Base-by-base conservation (phyloP, 2,888 invertebrate genomes). In the Pomacea canaliculata region DNA sequence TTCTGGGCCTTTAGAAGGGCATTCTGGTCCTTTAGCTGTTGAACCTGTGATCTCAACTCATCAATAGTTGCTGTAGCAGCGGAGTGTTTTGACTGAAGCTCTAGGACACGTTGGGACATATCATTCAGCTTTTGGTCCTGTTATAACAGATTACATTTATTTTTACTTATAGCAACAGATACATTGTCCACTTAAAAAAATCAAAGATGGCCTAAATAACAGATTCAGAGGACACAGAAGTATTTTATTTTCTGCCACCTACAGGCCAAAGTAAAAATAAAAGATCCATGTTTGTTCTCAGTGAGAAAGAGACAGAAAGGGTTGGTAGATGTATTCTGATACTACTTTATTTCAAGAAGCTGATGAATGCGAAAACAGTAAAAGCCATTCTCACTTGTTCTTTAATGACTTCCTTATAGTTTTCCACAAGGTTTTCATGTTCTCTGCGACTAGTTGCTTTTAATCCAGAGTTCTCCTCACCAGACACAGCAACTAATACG, bases 371-470 rank as follows among this genome's bases (percentile, higher is more conserved):
- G 5, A 37, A 37, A 37, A 37, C 5, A 5, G 3, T 37, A 37
- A 37, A 37, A 37, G 37, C 37, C 37, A 37, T 13, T 23, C 81
- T 93, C 93, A 97, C 97, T 91, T 98, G 97, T 85, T 97, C 96
- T 79, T 97, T 93, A 84, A 98, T 98, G 73, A 98, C 93, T 79
- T 94, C 94, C 92, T 97, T 97, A 91, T 97, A 97, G 90, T 97
- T 96, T 49, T 93, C 91, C 65, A 96, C 91, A 59, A 92, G 91
- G 76, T 86, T 90, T 73, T 92, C 92, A 82, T 91, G 91, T 80
- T 89, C 87, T 73, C 88, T 86, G 27, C 88, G 78, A 69, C 84
- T 86, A 10, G 86, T 84, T 59, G 85, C 68, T 37, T 74, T 74
- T 23, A 74, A 59, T 73, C 65, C 70, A 70, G 79, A 81, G 73